Base-by-base conservation (phyloP, 1,140 invertebrate species). In the Diachasma alloeum region DNA sequence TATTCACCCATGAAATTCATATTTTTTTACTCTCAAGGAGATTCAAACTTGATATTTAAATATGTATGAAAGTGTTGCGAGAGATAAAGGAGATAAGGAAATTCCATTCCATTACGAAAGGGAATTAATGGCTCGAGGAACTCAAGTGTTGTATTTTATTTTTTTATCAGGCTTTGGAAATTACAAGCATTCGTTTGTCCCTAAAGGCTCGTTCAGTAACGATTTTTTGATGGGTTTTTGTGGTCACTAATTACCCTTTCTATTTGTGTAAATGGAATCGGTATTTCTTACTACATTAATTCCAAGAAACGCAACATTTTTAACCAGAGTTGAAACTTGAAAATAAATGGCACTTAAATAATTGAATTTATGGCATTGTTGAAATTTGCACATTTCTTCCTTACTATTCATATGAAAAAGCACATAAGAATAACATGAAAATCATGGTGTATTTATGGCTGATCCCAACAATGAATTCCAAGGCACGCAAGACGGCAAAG, bases 391-490 rank as follows among this genome's bases (percentile, higher is more conserved):
- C 36, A 37, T 5, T 37, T 4, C 4, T 37, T 9, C 36, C 9
- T 37, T 9, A 37, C 13, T 9, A 2, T 13, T 42, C 39, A 42
- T 42, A 42, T 10, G 39, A 42, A 42, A 13, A 42, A 13, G 39
- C 39, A 13, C 3, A 42, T 42, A 42, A 42, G 39, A 56, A 56
- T 56, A 56, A 56, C 37, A 74, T 26, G 36, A 66, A 31, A 26
- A 42, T 26, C 6, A 39, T 22, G 56, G 22, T 39, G 53, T 42
- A 53, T n/a, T 48, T 72, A 22, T 48, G 39, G 44, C 24, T 46
- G 42, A 75, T 75, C 73, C 66, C n/a, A 17, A 68, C 59, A 75
- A 75, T 75, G 73, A 75, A 75, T 75, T 75, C 73, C 59, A 46
- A 22, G 4, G 39, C 73, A 75, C 73, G 73, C 39, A 42, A 37